A percentile compares a stretch with the other conserved stretches of the same genome.
phyloP scores from a whole-genome alignment of 2,888 invertebrate species.

The Acanthosepion lycidas region DNA sequence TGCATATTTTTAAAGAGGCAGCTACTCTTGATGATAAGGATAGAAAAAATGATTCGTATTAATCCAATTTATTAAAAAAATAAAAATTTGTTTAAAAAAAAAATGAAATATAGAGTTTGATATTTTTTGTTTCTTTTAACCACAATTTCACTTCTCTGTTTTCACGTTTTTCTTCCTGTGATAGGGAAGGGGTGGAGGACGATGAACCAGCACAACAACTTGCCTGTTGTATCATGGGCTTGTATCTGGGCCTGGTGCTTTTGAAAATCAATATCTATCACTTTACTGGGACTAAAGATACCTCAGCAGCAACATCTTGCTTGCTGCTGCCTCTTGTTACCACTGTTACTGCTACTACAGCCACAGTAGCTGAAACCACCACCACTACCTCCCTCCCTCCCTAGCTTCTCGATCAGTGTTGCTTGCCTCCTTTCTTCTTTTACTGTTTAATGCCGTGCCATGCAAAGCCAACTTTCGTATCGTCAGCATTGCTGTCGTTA shows the following conservation, averaged over 20 bases:
- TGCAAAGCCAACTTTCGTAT: neutral
- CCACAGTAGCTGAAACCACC: neutral
- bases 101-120: no score
- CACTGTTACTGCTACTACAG: neutral
- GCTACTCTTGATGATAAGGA: no score
- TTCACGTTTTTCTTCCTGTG: neutral
- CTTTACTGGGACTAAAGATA: neutral
- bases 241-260: slow-evolving; percentile 11
- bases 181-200: neutral
- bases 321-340: neutral
- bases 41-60: no score
- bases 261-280: neutral
- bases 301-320: neutral
- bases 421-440: neutral
- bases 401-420: neutral
- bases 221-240: slow-evolving; percentile 4
- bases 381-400: neutral
- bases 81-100: no score
- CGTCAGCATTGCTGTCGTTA: neutral
- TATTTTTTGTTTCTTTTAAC: neutral
- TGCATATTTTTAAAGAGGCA: no score
- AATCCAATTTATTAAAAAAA: no score
- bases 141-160: neutral
- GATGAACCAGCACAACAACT: neutral
- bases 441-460: neutral